Conservation (phyloP, 2,113 vertebrate genomes). For the Panthera tigris region DNA sequence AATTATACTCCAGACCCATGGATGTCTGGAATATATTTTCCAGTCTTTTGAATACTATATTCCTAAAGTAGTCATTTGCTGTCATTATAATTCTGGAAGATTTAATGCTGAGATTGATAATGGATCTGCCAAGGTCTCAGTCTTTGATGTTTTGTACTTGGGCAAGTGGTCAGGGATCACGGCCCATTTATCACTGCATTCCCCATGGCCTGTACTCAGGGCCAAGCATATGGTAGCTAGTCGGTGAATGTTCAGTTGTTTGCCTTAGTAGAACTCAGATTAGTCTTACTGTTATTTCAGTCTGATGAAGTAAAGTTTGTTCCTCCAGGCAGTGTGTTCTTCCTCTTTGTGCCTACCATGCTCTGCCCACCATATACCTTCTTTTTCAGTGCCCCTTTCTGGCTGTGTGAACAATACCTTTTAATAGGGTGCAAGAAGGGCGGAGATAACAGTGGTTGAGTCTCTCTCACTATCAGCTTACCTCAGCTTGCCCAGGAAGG, state of each 20-base stretch:
- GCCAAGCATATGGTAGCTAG: neutral
- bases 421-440: neutral
- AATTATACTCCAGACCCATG: neutral
- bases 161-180: neutral
- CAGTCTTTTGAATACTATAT: neutral
- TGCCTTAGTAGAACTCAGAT: neutral
- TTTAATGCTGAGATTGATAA: neutral
- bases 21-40: slow-evolving; percentile 19
- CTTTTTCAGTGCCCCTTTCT: neutral
- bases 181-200: neutral
- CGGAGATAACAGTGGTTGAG: neutral
- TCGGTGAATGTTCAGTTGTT: neutral
- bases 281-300: neutral
- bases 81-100: neutral
- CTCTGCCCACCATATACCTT: neutral
- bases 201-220: neutral
- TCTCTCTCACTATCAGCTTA: neutral
- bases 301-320: neutral
- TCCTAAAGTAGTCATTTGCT: neutral
- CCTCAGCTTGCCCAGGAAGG: neutral
- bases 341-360: neutral
- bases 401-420: neutral
- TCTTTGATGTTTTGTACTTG: slow-evolving; percentile 34
- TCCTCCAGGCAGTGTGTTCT: neutral
- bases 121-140: neutral